Conservation (phyloP, 1,140 invertebrate species). For the Papilio glaucus region DNA sequence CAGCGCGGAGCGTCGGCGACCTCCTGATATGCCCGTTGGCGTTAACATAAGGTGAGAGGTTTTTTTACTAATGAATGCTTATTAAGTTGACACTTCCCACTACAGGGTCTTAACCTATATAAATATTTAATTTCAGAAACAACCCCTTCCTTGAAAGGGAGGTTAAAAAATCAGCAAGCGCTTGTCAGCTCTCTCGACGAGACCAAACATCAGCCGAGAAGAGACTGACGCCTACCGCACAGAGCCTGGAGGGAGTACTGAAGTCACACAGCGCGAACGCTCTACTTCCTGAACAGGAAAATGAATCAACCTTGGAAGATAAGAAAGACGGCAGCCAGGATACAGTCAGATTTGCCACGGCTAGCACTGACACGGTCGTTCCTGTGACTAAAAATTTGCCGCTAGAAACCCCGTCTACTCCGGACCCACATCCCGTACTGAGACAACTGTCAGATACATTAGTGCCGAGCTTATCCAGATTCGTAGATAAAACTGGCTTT, state of each 20-base stretch:
- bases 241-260: constrained; percentile 62
- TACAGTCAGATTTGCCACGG: constrained; percentile 52
- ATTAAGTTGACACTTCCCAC: too few relatives aligned
- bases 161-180: constrained; percentile 85
- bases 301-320: constrained; percentile 37
- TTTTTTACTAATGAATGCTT: too few relatives aligned
- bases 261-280: constrained; percentile 76
- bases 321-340: constrained; percentile 62
- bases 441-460: constrained; percentile 65
- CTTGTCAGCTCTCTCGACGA: constrained; percentile 75
- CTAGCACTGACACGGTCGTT: constrained; percentile 71
- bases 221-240: constrained; percentile 54
- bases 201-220: constrained; percentile 70
- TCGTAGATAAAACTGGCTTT: constrained; percentile 58
- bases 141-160: constrained; percentile 82
- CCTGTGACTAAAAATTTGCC: constrained; percentile 52
- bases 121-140: constrained; percentile 65
- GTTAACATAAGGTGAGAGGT: constrained; percentile 78
- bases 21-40: constrained; percentile 83
- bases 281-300: constrained; percentile 61
- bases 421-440: constrained; percentile 48
- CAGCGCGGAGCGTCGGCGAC: constrained; percentile 82
- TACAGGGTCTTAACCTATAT: too few relatives aligned
- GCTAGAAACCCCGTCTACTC: constrained; percentile 25
- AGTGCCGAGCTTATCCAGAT: constrained; percentile 58